Conservation (phyloP, 2,113 vertebrate genomes). For the Anolis sagrei region DNA sequence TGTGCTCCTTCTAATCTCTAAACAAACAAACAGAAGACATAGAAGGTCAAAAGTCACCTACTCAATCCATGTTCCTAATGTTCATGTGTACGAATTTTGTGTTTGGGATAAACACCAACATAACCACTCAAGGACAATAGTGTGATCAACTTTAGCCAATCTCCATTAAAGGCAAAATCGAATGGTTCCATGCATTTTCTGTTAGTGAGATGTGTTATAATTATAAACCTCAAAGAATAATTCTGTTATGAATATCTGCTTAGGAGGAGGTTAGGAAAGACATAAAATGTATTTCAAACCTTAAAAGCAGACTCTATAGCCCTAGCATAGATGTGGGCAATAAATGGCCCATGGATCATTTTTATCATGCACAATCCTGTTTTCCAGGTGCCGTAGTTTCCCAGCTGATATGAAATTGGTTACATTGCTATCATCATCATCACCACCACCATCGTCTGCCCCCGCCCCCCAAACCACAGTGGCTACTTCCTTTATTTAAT, state of each 20-base stretch:
- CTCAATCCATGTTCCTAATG: constrained; percentile 25
- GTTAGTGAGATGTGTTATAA: neutral
- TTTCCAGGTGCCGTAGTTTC: neutral
- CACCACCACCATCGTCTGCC: neutral
- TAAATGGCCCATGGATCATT: neutral
- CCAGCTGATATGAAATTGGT: neutral
- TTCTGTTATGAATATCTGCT: no score
- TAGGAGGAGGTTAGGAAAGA: neutral
- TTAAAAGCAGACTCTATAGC: neutral
- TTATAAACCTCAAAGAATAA: no score
- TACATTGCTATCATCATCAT: no score
- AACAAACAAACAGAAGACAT: neutral
- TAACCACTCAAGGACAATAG: neutral
- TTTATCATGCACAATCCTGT: neutral
- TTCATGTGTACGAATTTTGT: neutral
- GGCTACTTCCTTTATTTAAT: neutral
- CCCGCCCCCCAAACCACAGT: neutral
- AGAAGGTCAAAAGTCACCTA: constrained; percentile 5
- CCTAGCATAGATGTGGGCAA: neutral
- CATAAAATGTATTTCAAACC: neutral
- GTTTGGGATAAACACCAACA: neutral
- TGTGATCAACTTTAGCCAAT: neutral
- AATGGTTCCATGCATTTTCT: neutral
- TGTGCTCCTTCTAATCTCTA: neutral
- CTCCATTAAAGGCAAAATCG: neutral